A percentile compares a stretch with the other conserved stretches of the same genome.
Evolutionary conservation across 2,888 invertebrate species (phyloP).

Genomic region (Hirudinaria manillensis): DNA sequence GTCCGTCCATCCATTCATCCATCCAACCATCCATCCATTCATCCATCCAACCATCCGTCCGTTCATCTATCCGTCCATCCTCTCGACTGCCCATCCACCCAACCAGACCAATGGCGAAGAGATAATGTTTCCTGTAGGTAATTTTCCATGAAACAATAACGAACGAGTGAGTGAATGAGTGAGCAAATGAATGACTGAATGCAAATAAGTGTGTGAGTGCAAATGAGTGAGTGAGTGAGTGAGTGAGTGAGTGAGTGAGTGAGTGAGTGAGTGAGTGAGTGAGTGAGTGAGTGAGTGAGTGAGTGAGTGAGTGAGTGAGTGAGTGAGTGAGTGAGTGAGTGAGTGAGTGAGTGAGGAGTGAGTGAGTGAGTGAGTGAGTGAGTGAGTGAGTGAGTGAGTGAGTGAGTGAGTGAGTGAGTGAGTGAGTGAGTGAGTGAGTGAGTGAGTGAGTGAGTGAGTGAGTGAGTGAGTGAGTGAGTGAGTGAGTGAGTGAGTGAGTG

Average conservation of each 20-base stretch:
- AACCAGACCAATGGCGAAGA: no score
- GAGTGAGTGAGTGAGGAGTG: neutral
- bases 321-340: constrained; percentile 15
- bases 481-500: neutral
- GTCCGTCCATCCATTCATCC: no score
- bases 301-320: constrained; percentile 10
- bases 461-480: no score
- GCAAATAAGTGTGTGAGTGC: constrained; percentile 12
- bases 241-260: constrained; percentile 17
- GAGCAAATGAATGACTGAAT: constrained; percentile 13
- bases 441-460: constrained; percentile 16
- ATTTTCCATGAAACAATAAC: no score
- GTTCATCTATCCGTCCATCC: no score
- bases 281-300: constrained; percentile 14
- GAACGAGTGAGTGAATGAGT: constrained; percentile 9
- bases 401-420: constrained; percentile 4
- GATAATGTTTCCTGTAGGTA: no score
- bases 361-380: constrained; percentile 21
- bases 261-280: constrained; percentile 16
- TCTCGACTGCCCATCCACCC: no score
- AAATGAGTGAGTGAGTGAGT: constrained; percentile 10
- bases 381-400: constrained; percentile 24
- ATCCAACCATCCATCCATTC: no score
- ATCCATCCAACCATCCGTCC: no score
- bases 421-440: constrained; percentile 20